These are phyloP conservation scores for Hermaeophaga mercurialis DNA, from an alignment of 2,888 invertebrate genomes.

Conservation along the genomic window DNA sequence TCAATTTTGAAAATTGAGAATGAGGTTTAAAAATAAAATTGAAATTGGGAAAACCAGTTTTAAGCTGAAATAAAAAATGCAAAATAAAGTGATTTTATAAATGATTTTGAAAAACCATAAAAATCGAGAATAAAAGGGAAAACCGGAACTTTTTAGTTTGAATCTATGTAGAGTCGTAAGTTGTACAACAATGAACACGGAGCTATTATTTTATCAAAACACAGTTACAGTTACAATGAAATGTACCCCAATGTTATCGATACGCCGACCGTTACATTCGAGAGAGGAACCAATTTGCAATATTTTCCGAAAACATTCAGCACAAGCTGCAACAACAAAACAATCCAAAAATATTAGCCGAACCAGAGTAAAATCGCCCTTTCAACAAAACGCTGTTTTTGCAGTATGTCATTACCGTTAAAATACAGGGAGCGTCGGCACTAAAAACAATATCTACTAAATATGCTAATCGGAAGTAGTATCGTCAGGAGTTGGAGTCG, in stretches of 20 bases:
- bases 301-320: slow-evolving; percentile 14
- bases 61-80: too few relatives aligned
- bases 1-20: too few relatives aligned
- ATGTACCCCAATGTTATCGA: not conserved
- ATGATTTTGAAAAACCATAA: too few relatives aligned
- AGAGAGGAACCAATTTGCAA: slow-evolving; percentile 10
- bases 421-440: slow-evolving; percentile 16
- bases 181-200: too few relatives aligned
- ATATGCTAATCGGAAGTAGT: slow-evolving; percentile 22
- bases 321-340: slow-evolving; percentile 25
- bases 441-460: slow-evolving; percentile 25
- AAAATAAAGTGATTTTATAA: too few relatives aligned
- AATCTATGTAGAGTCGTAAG: too few relatives aligned
- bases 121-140: too few relatives aligned
- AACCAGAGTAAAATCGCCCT: slow-evolving; percentile 18
- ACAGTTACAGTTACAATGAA: not conserved
- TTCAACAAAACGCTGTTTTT: slow-evolving; percentile 25
- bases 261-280: too few relatives aligned
- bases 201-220: not conserved
- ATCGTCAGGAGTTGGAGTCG: slow-evolving; percentile 20
- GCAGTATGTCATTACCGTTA: slow-evolving; percentile 26
- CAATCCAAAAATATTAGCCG: slow-evolving; percentile 18
- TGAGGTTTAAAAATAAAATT: too few relatives aligned
- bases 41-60: too few relatives aligned
- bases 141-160: too few relatives aligned